Evolutionary conservation across 2,888 invertebrate species (phyloP), one percentile per base, ranked within the genome.

Genomic region (Craniophora ligustri): DNA sequence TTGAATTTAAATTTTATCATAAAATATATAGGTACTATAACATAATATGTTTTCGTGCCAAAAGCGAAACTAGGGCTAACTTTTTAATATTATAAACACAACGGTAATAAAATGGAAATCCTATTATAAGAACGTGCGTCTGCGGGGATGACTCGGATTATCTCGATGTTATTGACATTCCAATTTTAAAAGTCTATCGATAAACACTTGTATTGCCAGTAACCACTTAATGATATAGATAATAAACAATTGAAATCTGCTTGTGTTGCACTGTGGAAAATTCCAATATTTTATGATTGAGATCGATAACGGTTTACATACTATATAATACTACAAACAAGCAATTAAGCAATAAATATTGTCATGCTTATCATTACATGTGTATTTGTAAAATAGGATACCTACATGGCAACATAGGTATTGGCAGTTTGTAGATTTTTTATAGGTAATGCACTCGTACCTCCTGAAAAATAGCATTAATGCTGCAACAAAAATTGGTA

Each of bases 211-310:
- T 32, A 39, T 34, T 34, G 15, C 16, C n/a, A 5, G n/a, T 11
- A 13, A 44, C 42, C 55, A 61, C 47, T 39, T 55, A 26, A 50
- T 15, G n/a, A 14, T 30, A 14, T 19, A 45, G 60, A 72, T 72
- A 67, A 59, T 41, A 50, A n/a, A 26, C 16, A 49, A 34, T 47
- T 61, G 19, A 61, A 72, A 63, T 67, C 40, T 42, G 40, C 40
- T 34, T 38, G 35, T 36, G 21, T n/a, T 57, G 56, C 60, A 68
- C 13, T n/a, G 44, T 64, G 72, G 64, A 69, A 69, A 59, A 54
- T 72, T 69, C 47, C 65, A 15, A 30, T 40, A 30, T 36, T n/a
- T 45, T 41, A 21, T 14, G 26, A 39, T 14, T 28, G 31, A 11
- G n/a, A 41, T 58, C 34, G 40, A 59, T 59, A 48, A 40, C 11